A percentile compares a stretch with the other conserved stretches of the same genome.
Conservation (phyloP, 2,797 vertebrate genomes). For the Alauda arvensis region DNA sequence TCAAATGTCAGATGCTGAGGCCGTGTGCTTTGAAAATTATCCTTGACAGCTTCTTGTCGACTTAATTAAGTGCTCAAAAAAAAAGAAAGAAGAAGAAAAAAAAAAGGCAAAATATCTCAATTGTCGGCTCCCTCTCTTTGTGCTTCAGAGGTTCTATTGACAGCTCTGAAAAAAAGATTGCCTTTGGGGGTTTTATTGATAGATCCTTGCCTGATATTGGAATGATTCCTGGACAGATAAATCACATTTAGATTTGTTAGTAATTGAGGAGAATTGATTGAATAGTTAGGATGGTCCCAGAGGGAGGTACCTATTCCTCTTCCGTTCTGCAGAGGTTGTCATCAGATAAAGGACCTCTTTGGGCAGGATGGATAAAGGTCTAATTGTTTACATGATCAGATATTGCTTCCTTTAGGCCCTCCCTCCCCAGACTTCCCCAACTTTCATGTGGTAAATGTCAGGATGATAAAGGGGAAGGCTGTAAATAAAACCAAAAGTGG, state of each 20-base stretch:
- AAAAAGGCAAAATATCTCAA: slow-evolving; percentile 84
- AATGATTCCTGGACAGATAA: slow-evolving; percentile 98
- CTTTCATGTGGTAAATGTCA: not conserved
- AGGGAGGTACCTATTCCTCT: slow-evolving; percentile 75
- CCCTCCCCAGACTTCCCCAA: not conserved
- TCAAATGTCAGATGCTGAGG: slow-evolving; percentile 96
- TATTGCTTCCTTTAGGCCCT: slow-evolving; percentile 43
- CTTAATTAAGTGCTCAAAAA: slow-evolving; percentile 98
- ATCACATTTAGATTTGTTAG: slow-evolving; percentile 99
- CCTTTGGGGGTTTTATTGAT: slow-evolving; percentile 93
- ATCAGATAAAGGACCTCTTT: slow-evolving; percentile 61
- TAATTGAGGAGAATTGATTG: slow-evolving; percentile 98
- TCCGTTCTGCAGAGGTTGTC: slow-evolving; percentile 66
- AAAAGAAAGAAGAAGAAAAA: slow-evolving; percentile 62
- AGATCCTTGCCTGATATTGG: slow-evolving; percentile 93
- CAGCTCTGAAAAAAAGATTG: slow-evolving; percentile 91
- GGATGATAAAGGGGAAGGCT: not conserved
- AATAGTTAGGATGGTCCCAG: slow-evolving; percentile 77
- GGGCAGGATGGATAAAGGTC: slow-evolving; percentile 52
- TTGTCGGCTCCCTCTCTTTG: slow-evolving; percentile 82
- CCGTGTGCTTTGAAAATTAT: slow-evolving; percentile 91
- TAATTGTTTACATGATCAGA: slow-evolving; percentile 74
- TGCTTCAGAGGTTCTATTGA: slow-evolving; percentile 92
- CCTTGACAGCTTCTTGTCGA: slow-evolving; percentile 97
- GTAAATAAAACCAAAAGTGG: slow-evolving; percentile 26